Base-by-base conservation (phyloP, 92 coral and sea anemone genomes). In the Paragorgia papillata region DNA sequence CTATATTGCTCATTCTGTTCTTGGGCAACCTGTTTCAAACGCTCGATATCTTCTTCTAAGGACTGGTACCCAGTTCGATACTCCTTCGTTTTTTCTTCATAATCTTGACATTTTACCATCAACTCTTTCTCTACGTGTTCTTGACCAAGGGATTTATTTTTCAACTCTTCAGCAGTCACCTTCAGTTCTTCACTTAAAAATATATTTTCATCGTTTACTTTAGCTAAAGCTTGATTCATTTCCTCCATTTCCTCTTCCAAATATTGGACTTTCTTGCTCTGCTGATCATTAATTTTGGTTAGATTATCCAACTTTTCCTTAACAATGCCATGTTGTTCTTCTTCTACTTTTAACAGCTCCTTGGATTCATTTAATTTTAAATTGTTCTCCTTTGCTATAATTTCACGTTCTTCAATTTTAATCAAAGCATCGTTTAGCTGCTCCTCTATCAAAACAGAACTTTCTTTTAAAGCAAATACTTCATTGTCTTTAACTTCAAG, bases 81-180 rank as follows among this genome's bases (percentile, higher is more conserved):
- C 27, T 69, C 76, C 43, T 27, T 43, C 14, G 50, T 19, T 33
- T 50, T 50, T 32, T 6, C 46, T 18, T 69, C 58, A 29, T 69
- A 43, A 15, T 51, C 46, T 44, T 1, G 25, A 1, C 17, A 9
- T 9, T 31, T 22, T 51, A 6, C 37, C 0, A 24, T 44, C 7
- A 33, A 15, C 10, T 71, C 63, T 31, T 54, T 57, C 25, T 71
- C 13, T 31, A 53, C 13, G n/a, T 29, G 31, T 55, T 71, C 78
- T 44, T 30, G 31, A 33, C 31, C 48, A 0, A 19, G n/a, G 32
- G 63, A 50, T 41, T 37, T 71, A 37, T 26, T 30, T 37, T 55
- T 55, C 78, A 71, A 15, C 21, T 71, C 78, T 33, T 71, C 78
- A 54, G 78, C 64, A n/a, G 64, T 55, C 1, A 71, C 78, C 32